These are phyloP conservation scores for Desmophyllum pertusum DNA, from an alignment of 92 coral and sea anemone genomes.

Conservation along the genomic window DNA sequence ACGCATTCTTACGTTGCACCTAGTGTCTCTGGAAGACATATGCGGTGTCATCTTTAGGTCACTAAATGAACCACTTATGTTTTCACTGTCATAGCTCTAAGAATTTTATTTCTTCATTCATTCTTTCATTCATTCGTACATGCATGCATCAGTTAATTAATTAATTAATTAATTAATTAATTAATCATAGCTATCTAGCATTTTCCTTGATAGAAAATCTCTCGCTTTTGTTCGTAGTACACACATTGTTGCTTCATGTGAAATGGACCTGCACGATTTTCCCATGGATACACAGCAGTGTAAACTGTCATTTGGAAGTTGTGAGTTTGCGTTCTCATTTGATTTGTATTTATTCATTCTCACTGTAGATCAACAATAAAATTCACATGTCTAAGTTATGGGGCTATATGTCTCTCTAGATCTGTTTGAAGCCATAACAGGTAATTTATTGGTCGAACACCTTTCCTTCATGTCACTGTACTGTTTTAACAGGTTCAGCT, in stretches of 20 bases:
- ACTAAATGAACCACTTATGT: too few relatives aligned
- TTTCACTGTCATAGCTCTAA: too few relatives aligned
- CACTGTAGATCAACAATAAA: too few relatives aligned
- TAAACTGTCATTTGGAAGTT: slow-evolving; percentile 72
- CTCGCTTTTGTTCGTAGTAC: slow-evolving; percentile 41
- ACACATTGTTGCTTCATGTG: slow-evolving; percentile 83
- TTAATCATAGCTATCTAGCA: not conserved
- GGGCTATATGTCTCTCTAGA: not conserved
- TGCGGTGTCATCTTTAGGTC: too few relatives aligned
- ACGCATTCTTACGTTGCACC: too few relatives aligned
- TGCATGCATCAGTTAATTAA: too few relatives aligned
- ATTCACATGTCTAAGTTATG: not conserved
- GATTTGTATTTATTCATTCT: not conserved
- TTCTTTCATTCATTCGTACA: too few relatives aligned
- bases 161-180: too few relatives aligned
- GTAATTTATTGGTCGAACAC: not conserved
- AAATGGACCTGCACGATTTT: slow-evolving; percentile 83
- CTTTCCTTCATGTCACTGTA: not conserved
- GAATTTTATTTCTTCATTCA: too few relatives aligned
- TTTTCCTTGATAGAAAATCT: too few relatives aligned
- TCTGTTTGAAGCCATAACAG: not conserved
- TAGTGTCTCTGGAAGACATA: too few relatives aligned
- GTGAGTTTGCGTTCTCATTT: slow-evolving; percentile 62
- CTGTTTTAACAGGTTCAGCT: too few relatives aligned
- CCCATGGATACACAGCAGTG: slow-evolving; percentile 92